phyloP scores from a whole-genome alignment of 2,113 vertebrate genomes.

The Empidonax traillii region DNA sequence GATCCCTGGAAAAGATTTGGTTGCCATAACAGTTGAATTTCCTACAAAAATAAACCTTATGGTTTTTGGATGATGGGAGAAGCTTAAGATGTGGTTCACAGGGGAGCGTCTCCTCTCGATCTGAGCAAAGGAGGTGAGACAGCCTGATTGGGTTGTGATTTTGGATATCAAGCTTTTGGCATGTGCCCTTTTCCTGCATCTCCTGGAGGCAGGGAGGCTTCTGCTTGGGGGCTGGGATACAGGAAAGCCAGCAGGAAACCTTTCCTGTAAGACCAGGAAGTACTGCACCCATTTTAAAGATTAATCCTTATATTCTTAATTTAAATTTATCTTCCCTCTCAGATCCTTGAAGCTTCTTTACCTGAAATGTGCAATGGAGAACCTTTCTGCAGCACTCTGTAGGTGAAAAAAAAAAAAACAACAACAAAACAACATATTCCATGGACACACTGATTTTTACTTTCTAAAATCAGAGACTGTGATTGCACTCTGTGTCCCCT shows the following conservation, averaged over 20 bases:
- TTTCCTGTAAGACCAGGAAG: not conserved
- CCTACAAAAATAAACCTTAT: not conserved
- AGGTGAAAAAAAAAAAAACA: not conserved
- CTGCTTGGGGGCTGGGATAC: not conserved
- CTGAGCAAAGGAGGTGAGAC: not conserved
- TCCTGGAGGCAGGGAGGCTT: not conserved
- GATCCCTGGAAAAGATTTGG: not conserved
- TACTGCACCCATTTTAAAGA: not conserved
- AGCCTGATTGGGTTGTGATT: not conserved
- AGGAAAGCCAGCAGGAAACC: not conserved
- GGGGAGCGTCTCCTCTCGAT: not conserved
- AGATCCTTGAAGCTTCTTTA: not conserved
- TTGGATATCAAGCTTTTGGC: not conserved
- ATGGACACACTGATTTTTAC: not conserved
- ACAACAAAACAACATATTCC: not conserved
- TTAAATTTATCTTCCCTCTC: not conserved
- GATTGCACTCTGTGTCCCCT: not conserved
- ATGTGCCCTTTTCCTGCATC: not conserved
- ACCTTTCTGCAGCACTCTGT: not conserved
- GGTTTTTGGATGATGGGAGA: not conserved
- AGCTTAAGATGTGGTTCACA: not conserved
- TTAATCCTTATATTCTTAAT: not conserved
- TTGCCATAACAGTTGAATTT: not conserved
- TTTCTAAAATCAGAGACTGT: not conserved
- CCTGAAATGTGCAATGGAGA: not conserved